Conservation (phyloP, 2,113 vertebrate species). For the Bos indicus region DNA sequence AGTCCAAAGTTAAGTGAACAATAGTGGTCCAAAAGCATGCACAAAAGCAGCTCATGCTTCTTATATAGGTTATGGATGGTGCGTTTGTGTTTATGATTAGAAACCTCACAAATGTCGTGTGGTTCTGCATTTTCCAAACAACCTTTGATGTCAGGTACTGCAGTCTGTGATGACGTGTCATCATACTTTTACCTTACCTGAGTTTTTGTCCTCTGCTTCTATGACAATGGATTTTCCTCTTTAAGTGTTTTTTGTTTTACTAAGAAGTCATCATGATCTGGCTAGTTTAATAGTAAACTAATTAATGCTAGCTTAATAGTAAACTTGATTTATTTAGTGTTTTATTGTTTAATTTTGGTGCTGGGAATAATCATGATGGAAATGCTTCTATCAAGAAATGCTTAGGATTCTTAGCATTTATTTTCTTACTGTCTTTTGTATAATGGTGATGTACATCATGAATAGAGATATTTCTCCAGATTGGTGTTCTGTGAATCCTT, state of each 20-base stretch:
- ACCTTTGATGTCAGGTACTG: background rate
- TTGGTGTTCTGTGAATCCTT: background rate
- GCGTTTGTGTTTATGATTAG: conserved; percentile 3
- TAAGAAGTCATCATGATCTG: background rate
- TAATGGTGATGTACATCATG: background rate
- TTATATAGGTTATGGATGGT: background rate
- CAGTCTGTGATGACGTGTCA: background rate
- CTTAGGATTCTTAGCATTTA: background rate
- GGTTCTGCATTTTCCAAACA: background rate
- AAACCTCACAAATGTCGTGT: background rate
- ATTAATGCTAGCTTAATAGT: background rate
- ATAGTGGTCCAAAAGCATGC: background rate
- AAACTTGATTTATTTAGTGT: conserved; percentile 19
- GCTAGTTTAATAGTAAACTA: background rate
- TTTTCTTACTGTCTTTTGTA: conserved; percentile 21
- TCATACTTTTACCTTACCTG: background rate
- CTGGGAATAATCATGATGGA: background rate
- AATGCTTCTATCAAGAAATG: background rate
- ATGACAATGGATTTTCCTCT: background rate
- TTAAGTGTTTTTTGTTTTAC: background rate
- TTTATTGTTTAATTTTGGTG: background rate
- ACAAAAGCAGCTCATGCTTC: background rate
- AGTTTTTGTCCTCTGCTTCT: conserved; percentile 7
- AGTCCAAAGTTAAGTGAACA: background rate
- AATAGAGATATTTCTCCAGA: background rate